Percentiles rank a stretch among this genome's conserved stretches.
Evolutionary conservation across 2,888 invertebrate genomes (phyloP).

Genomic region (Agelastica alni): DNA sequence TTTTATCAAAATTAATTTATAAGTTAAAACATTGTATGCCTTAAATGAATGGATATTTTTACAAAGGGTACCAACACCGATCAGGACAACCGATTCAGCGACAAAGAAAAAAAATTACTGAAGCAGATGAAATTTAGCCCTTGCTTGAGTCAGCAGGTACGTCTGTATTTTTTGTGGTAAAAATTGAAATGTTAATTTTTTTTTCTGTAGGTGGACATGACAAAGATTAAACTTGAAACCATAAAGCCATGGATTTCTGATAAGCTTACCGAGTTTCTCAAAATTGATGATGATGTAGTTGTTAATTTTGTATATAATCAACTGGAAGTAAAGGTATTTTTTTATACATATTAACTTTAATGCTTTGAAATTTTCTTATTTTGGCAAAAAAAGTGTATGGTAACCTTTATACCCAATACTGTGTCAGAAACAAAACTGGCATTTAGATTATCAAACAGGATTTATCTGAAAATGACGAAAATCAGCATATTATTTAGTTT

Average conservation of each 20-base stretch:
- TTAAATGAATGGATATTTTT: constrained; percentile 39
- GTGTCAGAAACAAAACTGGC: no score
- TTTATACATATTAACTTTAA: no score
- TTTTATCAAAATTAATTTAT: constrained; percentile 26
- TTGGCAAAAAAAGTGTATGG: no score
- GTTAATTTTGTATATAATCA: constrained; percentile 99
- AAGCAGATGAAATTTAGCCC: constrained; percentile 99
- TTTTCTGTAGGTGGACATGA: constrained; percentile 85
- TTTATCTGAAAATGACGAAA: no score
- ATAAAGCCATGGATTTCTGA: constrained; percentile 99
- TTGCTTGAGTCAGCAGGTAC: constrained; percentile 87
- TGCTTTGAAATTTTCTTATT: no score
- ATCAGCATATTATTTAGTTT: no score
- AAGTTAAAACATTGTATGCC: constrained; percentile 25
- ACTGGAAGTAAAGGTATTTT: constrained; percentile 84
- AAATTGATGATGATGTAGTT: constrained; percentile 98
- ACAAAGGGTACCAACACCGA: constrained; percentile 94
- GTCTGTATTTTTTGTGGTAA: no score
- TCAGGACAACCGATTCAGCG: constrained; percentile 98
- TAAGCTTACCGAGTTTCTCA: constrained; percentile 93
- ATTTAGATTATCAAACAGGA: no score
- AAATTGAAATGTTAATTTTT: constrained; percentile 4
- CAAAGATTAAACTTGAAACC: constrained; percentile 95
- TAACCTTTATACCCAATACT: no score
- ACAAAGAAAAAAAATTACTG: constrained; percentile 98